A percentile compares a stretch with the other conserved stretches of the same genome.
phyloP scores from a whole-genome alignment of 1,140 invertebrate species.

The Aphis craccivora region DNA sequence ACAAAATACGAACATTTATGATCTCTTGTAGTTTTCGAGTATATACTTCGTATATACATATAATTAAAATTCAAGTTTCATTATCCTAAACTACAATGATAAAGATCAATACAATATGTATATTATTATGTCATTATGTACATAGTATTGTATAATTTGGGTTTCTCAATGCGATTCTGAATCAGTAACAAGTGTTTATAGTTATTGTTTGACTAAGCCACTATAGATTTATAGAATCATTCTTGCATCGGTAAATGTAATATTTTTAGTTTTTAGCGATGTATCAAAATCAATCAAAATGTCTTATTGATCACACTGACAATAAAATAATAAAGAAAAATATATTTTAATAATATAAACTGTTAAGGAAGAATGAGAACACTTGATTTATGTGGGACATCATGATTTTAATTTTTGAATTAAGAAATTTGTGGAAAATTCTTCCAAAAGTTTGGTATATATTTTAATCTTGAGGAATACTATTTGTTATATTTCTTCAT shows the following conservation, averaged over 20 bases:
- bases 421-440: neutral
- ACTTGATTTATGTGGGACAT: neutral
- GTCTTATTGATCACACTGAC: neutral
- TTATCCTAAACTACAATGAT: neutral
- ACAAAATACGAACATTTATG: neutral
- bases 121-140: neutral
- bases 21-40: neutral
- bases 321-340: neutral
- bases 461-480: neutral
- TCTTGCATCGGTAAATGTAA: too few species aligned
- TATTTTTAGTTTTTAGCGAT: neutral
- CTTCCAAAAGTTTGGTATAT: neutral
- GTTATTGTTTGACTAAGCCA: neutral
- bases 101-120: neutral
- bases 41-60: neutral
- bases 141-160: neutral
- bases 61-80: neutral
- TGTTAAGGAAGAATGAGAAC: too few species aligned
- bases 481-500: neutral
- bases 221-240: neutral
- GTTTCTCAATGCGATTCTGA: neutral
- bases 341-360: neutral
- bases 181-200: neutral
- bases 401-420: neutral
- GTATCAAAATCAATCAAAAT: neutral